Percentiles rank a stretch among this genome's conserved stretches.
Conservation (phyloP, 2,113 vertebrate genomes). For the Thamnaconus septentrionalis region DNA sequence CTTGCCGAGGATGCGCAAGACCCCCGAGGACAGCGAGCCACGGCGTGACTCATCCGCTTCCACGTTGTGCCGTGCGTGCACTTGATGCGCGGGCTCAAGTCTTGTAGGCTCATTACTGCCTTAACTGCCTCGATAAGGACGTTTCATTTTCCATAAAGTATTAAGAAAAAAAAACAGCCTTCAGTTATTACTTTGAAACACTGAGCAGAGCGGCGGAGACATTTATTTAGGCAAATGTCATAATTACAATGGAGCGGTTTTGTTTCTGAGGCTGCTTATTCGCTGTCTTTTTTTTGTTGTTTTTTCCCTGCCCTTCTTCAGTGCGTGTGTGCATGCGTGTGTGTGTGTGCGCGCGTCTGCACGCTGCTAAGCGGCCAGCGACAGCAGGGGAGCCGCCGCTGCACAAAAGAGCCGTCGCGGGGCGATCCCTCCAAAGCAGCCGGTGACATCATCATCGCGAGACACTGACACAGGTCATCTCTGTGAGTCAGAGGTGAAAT, state of each 20-base stretch:
- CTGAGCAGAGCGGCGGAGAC: slow-evolving; percentile 22
- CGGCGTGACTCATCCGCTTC: slow-evolving; percentile 48
- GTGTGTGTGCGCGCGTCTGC: slow-evolving; percentile 22
- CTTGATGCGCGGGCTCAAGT: slow-evolving; percentile 43
- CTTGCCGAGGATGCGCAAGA: slow-evolving; percentile 43
- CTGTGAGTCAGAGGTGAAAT: slow-evolving; percentile 67
- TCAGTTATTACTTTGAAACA: slow-evolving; percentile 41
- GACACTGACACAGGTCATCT: slow-evolving; percentile 69
- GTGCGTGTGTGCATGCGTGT: not conserved
- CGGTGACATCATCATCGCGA: slow-evolving; percentile 74
- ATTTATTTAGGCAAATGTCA: slow-evolving; percentile 46
- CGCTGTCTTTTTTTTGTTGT: slow-evolving; percentile 3
- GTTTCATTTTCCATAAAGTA: slow-evolving; percentile 30
- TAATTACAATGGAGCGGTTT: slow-evolving; percentile 41
- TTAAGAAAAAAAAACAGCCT: not conserved
- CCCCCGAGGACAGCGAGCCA: slow-evolving; percentile 35
- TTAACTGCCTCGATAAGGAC: slow-evolving; percentile 42
- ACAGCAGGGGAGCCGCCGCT: slow-evolving; percentile 54
- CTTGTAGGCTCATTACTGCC: slow-evolving; percentile 43
- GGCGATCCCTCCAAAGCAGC: slow-evolving; percentile 60
- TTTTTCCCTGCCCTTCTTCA: not conserved
- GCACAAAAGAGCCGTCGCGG: slow-evolving; percentile 59
- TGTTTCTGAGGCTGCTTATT: slow-evolving; percentile 27
- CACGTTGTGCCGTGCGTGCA: slow-evolving; percentile 33
- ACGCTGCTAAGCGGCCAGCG: slow-evolving; percentile 34